phyloP scores from a whole-genome alignment of 2,113 vertebrate species.

The Alligator sinensis region DNA sequence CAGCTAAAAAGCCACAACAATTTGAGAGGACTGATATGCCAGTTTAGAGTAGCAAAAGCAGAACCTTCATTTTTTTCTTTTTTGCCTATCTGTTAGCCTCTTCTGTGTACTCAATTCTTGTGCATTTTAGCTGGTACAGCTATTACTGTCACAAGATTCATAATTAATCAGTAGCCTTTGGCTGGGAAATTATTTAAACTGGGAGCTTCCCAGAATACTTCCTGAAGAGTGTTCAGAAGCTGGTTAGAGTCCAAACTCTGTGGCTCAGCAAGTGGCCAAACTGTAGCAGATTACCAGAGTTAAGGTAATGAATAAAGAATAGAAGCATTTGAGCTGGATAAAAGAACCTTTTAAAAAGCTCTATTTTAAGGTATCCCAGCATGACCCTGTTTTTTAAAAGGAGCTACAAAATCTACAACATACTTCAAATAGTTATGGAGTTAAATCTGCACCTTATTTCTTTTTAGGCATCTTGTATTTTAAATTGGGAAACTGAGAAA shows the following conservation, averaged over 20 bases:
- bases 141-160: neutral
- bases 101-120: neutral
- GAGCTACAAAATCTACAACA: neutral
- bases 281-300: neutral
- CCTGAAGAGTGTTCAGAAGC: neutral
- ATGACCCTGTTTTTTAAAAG: neutral
- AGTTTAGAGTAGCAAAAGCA: neutral
- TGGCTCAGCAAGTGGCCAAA: neutral
- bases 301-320: neutral
- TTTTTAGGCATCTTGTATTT: neutral
- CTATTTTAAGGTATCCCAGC: neutral
- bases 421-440: neutral
- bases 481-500: neutral
- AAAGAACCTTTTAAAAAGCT: neutral
- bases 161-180: neutral
- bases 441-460: neutral
- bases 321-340: neutral
- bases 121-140: neutral
- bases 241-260: neutral
- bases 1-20: neutral
- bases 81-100: neutral
- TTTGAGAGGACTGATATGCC: neutral
- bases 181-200: neutral
- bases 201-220: neutral
- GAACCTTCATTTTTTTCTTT: neutral